Evolutionary conservation across 2,888 invertebrate species (phyloP).

Genomic region (Conomelus anceps): DNA sequence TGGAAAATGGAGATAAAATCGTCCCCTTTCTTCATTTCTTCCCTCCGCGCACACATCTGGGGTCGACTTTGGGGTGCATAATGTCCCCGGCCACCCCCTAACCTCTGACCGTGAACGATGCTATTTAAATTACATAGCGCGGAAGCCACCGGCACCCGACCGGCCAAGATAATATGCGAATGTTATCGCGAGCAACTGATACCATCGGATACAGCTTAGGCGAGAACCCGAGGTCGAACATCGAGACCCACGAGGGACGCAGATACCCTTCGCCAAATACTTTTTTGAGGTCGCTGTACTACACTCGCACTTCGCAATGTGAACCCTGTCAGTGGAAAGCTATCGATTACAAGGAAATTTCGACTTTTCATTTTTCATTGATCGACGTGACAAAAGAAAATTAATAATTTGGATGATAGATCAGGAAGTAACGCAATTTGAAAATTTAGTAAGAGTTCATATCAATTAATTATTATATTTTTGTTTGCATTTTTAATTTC

Average conservation of each 20-base stretch:
- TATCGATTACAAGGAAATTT: not conserved
- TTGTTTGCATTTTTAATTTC: too few relatives aligned
- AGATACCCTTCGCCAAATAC: not conserved
- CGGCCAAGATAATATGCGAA: not conserved
- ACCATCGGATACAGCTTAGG: not conserved
- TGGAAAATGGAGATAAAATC: conserved; percentile 24
- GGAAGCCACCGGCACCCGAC: not conserved
- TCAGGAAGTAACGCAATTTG: too few relatives aligned
- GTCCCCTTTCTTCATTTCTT: conserved; percentile 2
- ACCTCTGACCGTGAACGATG: not conserved
- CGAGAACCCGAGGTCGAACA: not conserved
- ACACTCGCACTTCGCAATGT: not conserved
- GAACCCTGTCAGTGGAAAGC: not conserved
- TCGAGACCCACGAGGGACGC: not conserved
- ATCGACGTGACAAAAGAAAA: too few relatives aligned
- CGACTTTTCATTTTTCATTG: not conserved
- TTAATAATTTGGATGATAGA: too few relatives aligned
- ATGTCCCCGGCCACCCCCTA: too few relatives aligned
- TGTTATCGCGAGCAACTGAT: not conserved
- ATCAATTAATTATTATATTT: too few relatives aligned
- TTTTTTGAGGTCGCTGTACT: not conserved
- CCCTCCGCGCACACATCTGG: not conserved
- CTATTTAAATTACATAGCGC: not conserved
- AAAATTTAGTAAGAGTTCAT: too few relatives aligned
- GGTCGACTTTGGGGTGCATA: not conserved